These are phyloP conservation scores for Montifringilla adamsi DNA, from an alignment of 2,113 vertebrate genomes.

Conservation along the genomic window DNA sequence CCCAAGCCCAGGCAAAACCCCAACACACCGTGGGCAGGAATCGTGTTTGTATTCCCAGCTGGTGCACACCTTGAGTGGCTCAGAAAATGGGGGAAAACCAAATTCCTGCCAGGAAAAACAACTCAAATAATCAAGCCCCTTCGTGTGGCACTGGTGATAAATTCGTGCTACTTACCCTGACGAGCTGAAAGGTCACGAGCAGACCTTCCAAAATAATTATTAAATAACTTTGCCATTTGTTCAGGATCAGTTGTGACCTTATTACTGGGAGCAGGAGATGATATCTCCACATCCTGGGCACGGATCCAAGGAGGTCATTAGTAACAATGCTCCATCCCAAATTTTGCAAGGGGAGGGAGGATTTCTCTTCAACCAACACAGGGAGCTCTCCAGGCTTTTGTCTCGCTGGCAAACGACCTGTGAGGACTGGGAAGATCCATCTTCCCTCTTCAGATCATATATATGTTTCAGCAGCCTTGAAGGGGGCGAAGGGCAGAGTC, in stretches of 20 bases:
- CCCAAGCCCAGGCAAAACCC: fast-evolving
- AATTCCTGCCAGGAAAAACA: slow-evolving; percentile 50
- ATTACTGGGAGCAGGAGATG: slow-evolving; percentile 70
- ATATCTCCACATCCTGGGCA: slow-evolving; percentile 68
- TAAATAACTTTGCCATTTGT: slow-evolving; percentile 76
- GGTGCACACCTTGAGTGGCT: not conserved
- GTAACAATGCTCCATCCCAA: slow-evolving; percentile 63
- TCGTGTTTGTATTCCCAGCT: fast-evolving
- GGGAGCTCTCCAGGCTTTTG: slow-evolving; percentile 36
- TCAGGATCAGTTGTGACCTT: slow-evolving; percentile 75
- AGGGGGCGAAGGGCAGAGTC: not conserved
- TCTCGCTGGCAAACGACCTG: slow-evolving; percentile 21
- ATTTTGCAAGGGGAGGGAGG: slow-evolving; percentile 62
- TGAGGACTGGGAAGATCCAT: not conserved
- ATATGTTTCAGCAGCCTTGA: not conserved
- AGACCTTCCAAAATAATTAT: slow-evolving; percentile 71
- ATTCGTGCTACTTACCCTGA: slow-evolving; percentile 62
- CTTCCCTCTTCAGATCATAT: not conserved
- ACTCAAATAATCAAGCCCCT: slow-evolving; percentile 43
- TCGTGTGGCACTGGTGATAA: slow-evolving; percentile 44
- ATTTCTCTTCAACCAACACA: slow-evolving; percentile 52
- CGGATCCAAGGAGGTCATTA: slow-evolving; percentile 70
- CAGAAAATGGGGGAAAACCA: not conserved
- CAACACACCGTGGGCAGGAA: fast-evolving
- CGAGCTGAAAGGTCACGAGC: slow-evolving; percentile 69